A percentile compares a stretch with the other conserved stretches of the same genome.
Conservation (phyloP, 2,888 invertebrate species). For the Panzeria rudis region DNA sequence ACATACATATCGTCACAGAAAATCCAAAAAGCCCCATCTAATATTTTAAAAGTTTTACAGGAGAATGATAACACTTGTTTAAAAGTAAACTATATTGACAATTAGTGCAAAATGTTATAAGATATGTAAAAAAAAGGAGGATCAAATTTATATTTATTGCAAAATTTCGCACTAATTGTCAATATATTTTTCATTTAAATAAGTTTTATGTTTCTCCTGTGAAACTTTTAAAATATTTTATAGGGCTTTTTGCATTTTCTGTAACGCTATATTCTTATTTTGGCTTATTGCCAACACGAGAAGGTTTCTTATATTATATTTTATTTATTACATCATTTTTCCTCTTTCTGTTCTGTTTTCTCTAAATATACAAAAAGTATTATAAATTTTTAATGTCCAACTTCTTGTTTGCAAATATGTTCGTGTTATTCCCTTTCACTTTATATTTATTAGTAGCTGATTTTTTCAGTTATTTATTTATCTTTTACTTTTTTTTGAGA, state of each 20-base stretch:
- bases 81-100: no score
- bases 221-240: no score
- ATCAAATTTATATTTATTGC: no score
- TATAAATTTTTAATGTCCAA: slow-evolving; percentile 64
- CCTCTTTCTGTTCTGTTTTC: slow-evolving; percentile 2
- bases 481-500: not conserved
- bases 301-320: slow-evolving; percentile 57
- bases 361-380: slow-evolving; percentile 50
- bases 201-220: no score
- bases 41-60: no score
- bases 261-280: slow-evolving; percentile 71
- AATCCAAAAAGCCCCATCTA: not conserved
- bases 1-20: slow-evolving; percentile 66
- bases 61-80: no score
- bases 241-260: no score
- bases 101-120: no score
- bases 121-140: no score
- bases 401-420: slow-evolving; percentile 61
- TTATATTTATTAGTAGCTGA: not conserved
- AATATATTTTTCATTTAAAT: no score
- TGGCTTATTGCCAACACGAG: slow-evolving; percentile 76
- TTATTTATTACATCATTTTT: slow-evolving; percentile 41
- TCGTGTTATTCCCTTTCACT: slow-evolving; percentile 25
- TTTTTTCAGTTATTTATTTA: slow-evolving; percentile 2
- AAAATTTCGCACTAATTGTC: no score